Base-by-base conservation (phyloP, 2,113 vertebrate species). In the Macquaria australasica region DNA sequence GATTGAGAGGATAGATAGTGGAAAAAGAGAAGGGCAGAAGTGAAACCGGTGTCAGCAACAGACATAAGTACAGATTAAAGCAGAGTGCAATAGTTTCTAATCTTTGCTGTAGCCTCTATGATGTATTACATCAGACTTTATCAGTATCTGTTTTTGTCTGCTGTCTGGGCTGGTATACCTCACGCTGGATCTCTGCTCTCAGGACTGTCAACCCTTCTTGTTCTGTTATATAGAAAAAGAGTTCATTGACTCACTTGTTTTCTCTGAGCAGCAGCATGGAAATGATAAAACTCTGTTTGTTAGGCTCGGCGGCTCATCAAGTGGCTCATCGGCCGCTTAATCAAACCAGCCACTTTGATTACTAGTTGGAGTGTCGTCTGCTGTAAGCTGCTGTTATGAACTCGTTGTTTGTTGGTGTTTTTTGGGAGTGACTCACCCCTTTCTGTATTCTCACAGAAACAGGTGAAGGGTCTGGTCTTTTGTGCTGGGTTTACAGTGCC, bases 1-100 rank as follows among this genome's bases (percentile, higher is more conserved):
- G 89, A 89, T 81, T 72, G 64, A 73, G 70, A 62, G 41, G 43
- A 58, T 6, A 45, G 78, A 81, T 37, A 15, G 41, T 20, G 76
- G 68, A 74, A 78, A 73, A 85, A 59, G 59, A 71, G 58, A 84
- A 58, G 75, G 43, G 75, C 84, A 85, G 84, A 87, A 87, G 79
- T 77, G 68, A 89, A 88, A 85, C 55, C 7, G 4, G 43, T 20
- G 0, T 34, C 15, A 45, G 60, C 6, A 28, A 48, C 21, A 87
- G 51, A 68, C 25, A 56, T 31, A n/a, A 70, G 43, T 50, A 7
- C 5, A 72, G 53, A 72, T 69, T 59, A 53, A 62, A 48, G 50
- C 28, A 45, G 34, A 62, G 21, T 9, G 56, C 68, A 63, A n/a
- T 37, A 2, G 66, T 75, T 74, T 68, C 28, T 89, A 59, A 80